Conservation (phyloP, 2,797 vertebrate genomes). For the Melanotaenia pygmaea region DNA sequence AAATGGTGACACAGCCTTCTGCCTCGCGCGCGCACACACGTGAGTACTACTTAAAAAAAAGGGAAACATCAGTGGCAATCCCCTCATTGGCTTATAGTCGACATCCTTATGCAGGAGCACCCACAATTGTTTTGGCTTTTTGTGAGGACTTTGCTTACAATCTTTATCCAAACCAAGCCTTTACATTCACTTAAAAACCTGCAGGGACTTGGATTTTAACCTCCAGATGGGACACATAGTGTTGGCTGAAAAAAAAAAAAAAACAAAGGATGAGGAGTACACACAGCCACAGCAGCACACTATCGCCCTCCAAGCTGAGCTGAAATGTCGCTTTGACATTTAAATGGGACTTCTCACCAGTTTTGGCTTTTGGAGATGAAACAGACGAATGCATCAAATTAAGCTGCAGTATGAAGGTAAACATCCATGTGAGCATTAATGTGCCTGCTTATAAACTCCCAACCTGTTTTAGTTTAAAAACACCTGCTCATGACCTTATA, state of each 20-base stretch:
- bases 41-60: constrained; percentile 20
- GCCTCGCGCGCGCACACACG: constrained; percentile 46
- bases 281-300: constrained; percentile 8
- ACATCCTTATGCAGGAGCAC: constrained; percentile 3
- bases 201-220: not conserved
- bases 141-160: not conserved
- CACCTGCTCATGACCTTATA: not conserved
- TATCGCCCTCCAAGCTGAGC: constrained; percentile 24
- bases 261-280: constrained; percentile 5
- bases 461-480: not conserved
- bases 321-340: constrained; percentile 64
- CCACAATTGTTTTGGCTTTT: not conserved
- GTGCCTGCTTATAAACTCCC: not conserved
- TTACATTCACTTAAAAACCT: not conserved
- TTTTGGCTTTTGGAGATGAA: constrained; percentile 29
- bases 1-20: constrained; percentile 55
- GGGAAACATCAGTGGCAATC: not conserved
- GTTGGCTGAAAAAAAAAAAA: not conserved
- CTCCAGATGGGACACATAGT: not conserved
- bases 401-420: constrained; percentile 4
- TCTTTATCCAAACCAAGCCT: not conserved
- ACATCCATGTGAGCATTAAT: not conserved
- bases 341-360: constrained; percentile 38
- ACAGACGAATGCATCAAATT: constrained; percentile 3
- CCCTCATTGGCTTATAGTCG: constrained; percentile 5